Percentiles rank a stretch among this genome's conserved stretches.
Conservation (phyloP, 2,888 invertebrate species). For the Eubasilissa splendida region DNA sequence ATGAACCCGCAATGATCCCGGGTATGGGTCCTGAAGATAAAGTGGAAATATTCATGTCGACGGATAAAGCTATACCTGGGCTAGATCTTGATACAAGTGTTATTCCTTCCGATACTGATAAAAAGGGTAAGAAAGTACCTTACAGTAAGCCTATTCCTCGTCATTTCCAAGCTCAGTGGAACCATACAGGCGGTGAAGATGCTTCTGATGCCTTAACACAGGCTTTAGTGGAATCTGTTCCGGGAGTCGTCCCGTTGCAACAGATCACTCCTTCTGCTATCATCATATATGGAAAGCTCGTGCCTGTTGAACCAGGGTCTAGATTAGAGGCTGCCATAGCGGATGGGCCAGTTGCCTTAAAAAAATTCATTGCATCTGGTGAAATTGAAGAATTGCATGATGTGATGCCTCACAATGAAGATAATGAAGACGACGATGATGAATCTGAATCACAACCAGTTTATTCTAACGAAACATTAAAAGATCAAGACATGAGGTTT, state of each 20-base stretch:
- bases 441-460: slow-evolving; percentile 67
- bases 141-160: slow-evolving; percentile 97
- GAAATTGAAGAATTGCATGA: slow-evolving; percentile 87
- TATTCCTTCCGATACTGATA: slow-evolving; percentile 78
- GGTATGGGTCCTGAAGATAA: slow-evolving; percentile 99
- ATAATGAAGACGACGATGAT: slow-evolving; percentile 69
- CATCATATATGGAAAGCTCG: slow-evolving; percentile 87
- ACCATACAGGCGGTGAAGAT: slow-evolving; percentile 78
- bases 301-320: slow-evolving; percentile 84
- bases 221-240: slow-evolving; percentile 82
- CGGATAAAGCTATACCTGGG: slow-evolving; percentile 84
- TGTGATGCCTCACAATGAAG: slow-evolving; percentile 81
- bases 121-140: slow-evolving; percentile 88
- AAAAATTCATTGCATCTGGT: slow-evolving; percentile 84
- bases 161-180: slow-evolving; percentile 98
- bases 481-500: slow-evolving; percentile 59
- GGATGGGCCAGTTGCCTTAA: slow-evolving; percentile 84
- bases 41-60: slow-evolving; percentile 80
- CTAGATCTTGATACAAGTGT: slow-evolving; percentile 84
- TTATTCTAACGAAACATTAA: slow-evolving; percentile 63
- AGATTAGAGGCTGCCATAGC: slow-evolving; percentile 83
- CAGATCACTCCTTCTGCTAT: slow-evolving; percentile 86
- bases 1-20: slow-evolving; percentile 88
- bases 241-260: slow-evolving; percentile 84
- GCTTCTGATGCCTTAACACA: slow-evolving; percentile 78